Evolutionary conservation across 2,797 vertebrate species (phyloP).

Genomic region (Aulostomus chinensis): DNA sequence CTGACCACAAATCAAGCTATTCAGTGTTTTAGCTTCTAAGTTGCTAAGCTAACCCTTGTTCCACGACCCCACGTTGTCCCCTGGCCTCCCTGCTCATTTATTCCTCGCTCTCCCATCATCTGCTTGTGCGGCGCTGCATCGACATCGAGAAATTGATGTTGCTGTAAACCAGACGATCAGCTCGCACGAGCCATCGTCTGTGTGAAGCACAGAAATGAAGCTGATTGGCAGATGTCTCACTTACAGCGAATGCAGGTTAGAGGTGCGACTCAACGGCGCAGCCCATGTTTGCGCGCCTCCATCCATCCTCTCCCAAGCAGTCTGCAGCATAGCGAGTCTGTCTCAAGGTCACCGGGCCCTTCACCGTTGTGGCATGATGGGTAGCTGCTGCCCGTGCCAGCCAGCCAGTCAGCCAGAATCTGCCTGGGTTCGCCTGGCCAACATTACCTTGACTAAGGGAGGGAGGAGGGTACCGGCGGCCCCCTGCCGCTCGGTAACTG

Average conservation of each 20-base stretch:
- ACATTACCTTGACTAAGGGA: slow-evolving; percentile 56
- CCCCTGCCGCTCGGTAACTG: slow-evolving; percentile 78
- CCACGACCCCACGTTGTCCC: too few species aligned
- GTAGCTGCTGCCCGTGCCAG: slow-evolving; percentile 51
- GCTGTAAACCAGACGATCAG: too few species aligned
- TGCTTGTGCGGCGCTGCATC: too few species aligned
- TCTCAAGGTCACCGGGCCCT: slow-evolving; percentile 79
- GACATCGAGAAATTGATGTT: too few species aligned
- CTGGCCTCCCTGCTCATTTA: too few species aligned
- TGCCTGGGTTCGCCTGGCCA: slow-evolving; percentile 32
- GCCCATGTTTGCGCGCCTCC: slow-evolving; percentile 31
- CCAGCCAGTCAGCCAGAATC: slow-evolving; percentile 41
- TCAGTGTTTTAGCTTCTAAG: too few species aligned
- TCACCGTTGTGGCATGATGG: slow-evolving; percentile 73
- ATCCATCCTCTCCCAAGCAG: slow-evolving; percentile 60
- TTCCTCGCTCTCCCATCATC: too few species aligned
- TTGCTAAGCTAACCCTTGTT: too few species aligned
- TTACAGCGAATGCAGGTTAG: slow-evolving; percentile 17
- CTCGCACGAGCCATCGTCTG: too few species aligned
- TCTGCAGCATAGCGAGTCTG: slow-evolving; percentile 44
- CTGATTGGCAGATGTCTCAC: neutral
- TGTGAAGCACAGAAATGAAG: too few species aligned
- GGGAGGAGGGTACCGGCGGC: slow-evolving; percentile 26
- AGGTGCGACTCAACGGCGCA: slow-evolving; percentile 25
- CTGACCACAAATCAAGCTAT: too few species aligned